These are phyloP conservation scores for Zaprionus taronus DNA, from an alignment of 1,140 invertebrate genomes.

Conservation along the genomic window DNA sequence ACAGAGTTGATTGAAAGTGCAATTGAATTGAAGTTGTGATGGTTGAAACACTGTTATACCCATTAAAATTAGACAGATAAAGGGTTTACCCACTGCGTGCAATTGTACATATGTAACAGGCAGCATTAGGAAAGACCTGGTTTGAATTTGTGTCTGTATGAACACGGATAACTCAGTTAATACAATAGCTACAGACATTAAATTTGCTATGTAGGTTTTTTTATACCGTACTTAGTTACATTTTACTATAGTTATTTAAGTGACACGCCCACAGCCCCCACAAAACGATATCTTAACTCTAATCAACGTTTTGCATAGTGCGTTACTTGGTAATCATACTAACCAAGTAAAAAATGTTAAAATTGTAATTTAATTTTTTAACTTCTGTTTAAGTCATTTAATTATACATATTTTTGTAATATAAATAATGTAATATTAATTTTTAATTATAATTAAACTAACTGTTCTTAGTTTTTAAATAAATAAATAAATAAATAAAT, in stretches of 20 bases:
- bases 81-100: not conserved
- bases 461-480: too few species aligned
- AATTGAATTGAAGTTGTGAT: conserved; percentile 14
- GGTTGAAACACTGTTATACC: not conserved
- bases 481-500: not conserved
- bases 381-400: too few species aligned
- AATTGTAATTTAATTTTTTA: too few species aligned
- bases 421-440: too few species aligned
- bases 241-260: not conserved
- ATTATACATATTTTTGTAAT: too few species aligned
- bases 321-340: too few species aligned
- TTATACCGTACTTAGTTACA: accelerated
- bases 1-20: conserved; percentile 12
- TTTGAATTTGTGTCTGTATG: not conserved
- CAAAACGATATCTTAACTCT: too few species aligned
- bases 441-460: too few species aligned
- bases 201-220: not conserved
- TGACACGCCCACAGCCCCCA: not conserved
- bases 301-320: too few species aligned
- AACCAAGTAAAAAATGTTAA: too few species aligned
- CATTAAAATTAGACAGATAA: accelerated
- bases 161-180: not conserved
- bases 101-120: not conserved
- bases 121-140: too few species aligned
- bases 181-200: not conserved